Evolutionary conservation across 1,140 invertebrate species (phyloP).

Genomic region (Trissolcus basalis): DNA sequence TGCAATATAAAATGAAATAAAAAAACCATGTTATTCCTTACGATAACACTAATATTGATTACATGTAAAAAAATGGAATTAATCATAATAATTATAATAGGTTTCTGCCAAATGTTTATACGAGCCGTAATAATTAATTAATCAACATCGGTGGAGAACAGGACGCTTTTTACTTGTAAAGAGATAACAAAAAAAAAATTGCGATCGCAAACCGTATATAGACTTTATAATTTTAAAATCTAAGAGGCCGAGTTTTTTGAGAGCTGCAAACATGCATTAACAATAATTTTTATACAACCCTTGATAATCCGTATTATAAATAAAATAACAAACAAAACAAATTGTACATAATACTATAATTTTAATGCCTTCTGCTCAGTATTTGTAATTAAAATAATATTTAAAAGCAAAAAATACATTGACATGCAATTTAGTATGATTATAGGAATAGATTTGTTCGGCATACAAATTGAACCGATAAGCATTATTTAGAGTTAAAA

Average conservation of each 20-base stretch:
- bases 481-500: slow-evolving; percentile 25
- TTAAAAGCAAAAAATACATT: slow-evolving; percentile 22
- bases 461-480: slow-evolving; percentile 15
- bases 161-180: slow-evolving; percentile 2
- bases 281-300: slow-evolving; percentile 41
- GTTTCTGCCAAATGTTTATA: slow-evolving; percentile 29
- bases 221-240: slow-evolving; percentile 14
- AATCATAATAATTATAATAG: slow-evolving; percentile 17
- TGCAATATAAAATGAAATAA: slow-evolving; percentile 26
- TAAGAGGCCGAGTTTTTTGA: slow-evolving; percentile 11
- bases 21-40: slow-evolving; percentile 25
- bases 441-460: slow-evolving; percentile 28
- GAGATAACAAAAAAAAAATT: not conserved
- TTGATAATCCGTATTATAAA: slow-evolving; percentile 36
- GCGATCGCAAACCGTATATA: not conserved
- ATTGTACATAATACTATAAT: slow-evolving; percentile 39
- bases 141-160: not conserved
- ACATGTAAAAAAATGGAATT: slow-evolving; percentile 10
- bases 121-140: not conserved
- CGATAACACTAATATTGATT: slow-evolving; percentile 21
- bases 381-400: slow-evolving; percentile 43
- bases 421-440: slow-evolving; percentile 29
- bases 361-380: slow-evolving; percentile 55
- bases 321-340: slow-evolving; percentile 4
- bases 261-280: slow-evolving; percentile 33